Conservation (phyloP, 1,140 invertebrate species). For the Drosophila ficusphila region DNA sequence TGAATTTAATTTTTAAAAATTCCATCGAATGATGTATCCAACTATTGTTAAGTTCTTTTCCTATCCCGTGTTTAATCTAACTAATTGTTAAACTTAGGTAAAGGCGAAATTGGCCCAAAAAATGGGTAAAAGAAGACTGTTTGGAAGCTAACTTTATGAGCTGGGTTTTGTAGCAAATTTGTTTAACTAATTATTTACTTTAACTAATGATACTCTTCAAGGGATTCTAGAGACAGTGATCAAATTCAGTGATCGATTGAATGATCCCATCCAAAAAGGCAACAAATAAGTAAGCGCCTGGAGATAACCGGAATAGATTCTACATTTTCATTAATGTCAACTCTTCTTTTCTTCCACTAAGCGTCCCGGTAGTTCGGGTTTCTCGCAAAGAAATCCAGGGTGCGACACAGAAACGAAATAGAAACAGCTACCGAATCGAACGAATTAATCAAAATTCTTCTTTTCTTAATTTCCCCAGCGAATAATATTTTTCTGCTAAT, state of each 20-base stretch:
- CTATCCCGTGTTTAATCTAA: neutral
- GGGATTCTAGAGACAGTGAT: conserved; percentile 43
- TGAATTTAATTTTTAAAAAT: neutral
- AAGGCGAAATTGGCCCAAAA: neutral
- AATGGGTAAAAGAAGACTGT: neutral
- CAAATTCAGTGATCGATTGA: conserved; percentile 40
- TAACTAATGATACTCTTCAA: conserved; percentile 44
- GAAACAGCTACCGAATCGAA: conserved; percentile 46
- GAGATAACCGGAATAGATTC: conserved; percentile 41
- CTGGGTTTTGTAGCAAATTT: conserved; percentile 18
- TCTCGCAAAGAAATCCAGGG: conserved; percentile 40
- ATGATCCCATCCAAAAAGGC: conserved; percentile 23
- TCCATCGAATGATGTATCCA: neutral
- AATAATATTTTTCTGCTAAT: conserved; percentile 58
- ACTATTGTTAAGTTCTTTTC: neutral
- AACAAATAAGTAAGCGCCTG: conserved; percentile 53
- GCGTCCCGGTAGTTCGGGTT: conserved; percentile 44
- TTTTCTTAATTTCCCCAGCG: conserved; percentile 78
- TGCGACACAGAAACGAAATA: conserved; percentile 24
- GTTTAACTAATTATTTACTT: conserved; percentile 8
- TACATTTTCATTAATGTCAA: conserved; percentile 67
- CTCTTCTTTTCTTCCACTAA: conserved; percentile 71
- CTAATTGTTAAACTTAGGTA: neutral
- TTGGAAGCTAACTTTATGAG: neutral
- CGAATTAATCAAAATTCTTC: conserved; percentile 82